Base-by-base conservation (phyloP, 2,888 invertebrate genomes). In the Cheilosia vulpina region DNA sequence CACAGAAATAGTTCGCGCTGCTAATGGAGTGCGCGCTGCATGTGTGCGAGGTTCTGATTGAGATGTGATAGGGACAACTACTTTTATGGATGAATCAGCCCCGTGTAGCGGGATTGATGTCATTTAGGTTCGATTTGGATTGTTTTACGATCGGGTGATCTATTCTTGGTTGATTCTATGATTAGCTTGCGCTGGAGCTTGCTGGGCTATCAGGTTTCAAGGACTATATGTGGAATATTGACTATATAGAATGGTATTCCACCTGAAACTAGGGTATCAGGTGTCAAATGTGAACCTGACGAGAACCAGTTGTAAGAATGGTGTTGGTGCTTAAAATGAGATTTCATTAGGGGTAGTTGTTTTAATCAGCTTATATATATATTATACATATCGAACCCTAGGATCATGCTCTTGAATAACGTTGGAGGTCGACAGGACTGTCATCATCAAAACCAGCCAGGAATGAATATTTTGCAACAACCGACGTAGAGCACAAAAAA, bases 41-140 rank as follows among this genome's bases (percentile, higher is more conserved):
- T 41, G 52, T 57, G 31, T 31, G 71, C 38, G 34, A 52, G 27
- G 45, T 38, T 13, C 62, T 73, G 84, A 84, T 84, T 84, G 75
- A 84, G 75, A 84, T 71, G 79, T 62, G 84, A 76, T 84, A 80
- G 79, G 50, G 45, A 69, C 43, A 68, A 68, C 73, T 68, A 58
- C 79, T 84, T 79, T 76, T 79, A 84, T 84, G 84, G 83, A 79
- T 75, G 63, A 75, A 79, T 84, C 73, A 75, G 78, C 41, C 65
- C 58, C 69, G 63, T 69, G 24, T 17, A 43, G 65, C 53, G 52
- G 63, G 73, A 63, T 50, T 55, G 47, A 65, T 58, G 45, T 34
- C 31, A 79, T 69, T 78, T 69, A 75, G 34, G 68, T 66, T 71
- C 58, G 65, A 82, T 65, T 82, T 53, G 65, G 76, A 72, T 69